Evolutionary conservation across 2,888 invertebrate species (phyloP), one percentile per base, ranked within the genome.

Genomic region (Lithodes maja): DNA sequence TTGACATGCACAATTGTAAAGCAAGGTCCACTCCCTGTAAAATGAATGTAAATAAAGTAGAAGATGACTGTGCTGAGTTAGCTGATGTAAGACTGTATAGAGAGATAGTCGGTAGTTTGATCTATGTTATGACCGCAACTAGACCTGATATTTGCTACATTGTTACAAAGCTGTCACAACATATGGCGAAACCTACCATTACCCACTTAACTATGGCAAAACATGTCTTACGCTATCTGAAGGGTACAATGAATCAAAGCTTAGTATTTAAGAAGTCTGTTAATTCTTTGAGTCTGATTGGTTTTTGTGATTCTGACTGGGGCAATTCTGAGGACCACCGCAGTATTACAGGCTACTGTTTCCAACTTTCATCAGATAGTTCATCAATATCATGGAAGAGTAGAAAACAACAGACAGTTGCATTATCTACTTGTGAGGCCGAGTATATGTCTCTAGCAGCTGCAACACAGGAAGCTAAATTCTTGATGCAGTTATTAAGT

Each of bases 341-440:
- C 17, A 85, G 50, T 52, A 85, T 52, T 69, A 69, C 2, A 74
- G 74, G 74, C n/a, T 74, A 74, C 74, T 49, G 80, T 80, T 86
- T 68, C 49, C 7, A 86, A 17, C 33, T 86, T 2, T 53, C 2
- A 50, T 68, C 9, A 12, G 15, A 86, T 50, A 50, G 61, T 5
- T 1, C 68, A 33, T 68, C 79, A n/a, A 80, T 80, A 50, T 69
- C 86, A 15, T 86, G 80, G 79, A 86, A 69, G 15, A 49, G 75
- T 9, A 86, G 52, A 69, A 86, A 86, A 52, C 85, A 79, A 69
- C 12, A 12, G 12, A 69, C 53, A n/a, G 69, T 79, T 49, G 86
- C 80, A 68, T 79, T 85, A 68, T 85, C 85, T 50, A 53, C 75
- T 9, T 83, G 71, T 83, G 85, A 75, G 52, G 77, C 75, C 15